These are phyloP conservation scores for Exaiptasia diaphana DNA, from an alignment of 64 coral and sea anemone genomes.

Conservation along the genomic window DNA sequence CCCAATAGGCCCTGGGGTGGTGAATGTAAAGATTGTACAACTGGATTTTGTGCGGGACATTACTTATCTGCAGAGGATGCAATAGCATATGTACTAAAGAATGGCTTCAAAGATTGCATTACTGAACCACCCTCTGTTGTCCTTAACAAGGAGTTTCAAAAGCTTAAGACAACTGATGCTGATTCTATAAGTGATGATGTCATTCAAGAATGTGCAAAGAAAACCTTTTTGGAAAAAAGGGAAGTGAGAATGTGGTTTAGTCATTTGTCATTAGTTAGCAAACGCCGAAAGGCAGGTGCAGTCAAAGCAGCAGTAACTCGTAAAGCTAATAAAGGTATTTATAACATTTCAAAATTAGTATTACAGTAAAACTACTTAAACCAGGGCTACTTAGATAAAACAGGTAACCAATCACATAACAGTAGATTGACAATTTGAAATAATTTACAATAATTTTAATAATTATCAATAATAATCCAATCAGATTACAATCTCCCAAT, in stretches of 20 bases:
- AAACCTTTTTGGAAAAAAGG: not conserved
- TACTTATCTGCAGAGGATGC: constrained; percentile 27
- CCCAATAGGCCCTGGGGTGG: constrained; percentile 48
- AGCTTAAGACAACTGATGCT: constrained; percentile 4
- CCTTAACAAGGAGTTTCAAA: constrained; percentile 10
- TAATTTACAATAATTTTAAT: not conserved
- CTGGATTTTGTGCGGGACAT: constrained; percentile 35
- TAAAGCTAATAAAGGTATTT: not conserved
- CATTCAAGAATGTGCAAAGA: not conserved
- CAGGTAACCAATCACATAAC: not conserved
- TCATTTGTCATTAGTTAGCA: not conserved
- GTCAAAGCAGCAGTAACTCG: not conserved
- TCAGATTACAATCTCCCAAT: not conserved
- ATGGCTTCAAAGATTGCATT: constrained; percentile 29
- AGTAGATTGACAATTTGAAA: not conserved
- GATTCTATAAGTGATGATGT: not conserved
- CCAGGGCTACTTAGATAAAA: not conserved
- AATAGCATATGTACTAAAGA: constrained; percentile 11
- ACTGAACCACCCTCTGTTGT: constrained; percentile 20
- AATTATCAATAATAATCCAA: not conserved
- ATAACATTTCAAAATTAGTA: not conserved
- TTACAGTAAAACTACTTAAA: not conserved
- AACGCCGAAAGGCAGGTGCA: not conserved
- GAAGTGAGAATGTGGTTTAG: not conserved
- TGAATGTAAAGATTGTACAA: constrained; percentile 10